Percentiles rank a stretch among this genome's conserved stretches.
Conservation (phyloP, 2,888 invertebrate species). For the Sinelater perroti region DNA sequence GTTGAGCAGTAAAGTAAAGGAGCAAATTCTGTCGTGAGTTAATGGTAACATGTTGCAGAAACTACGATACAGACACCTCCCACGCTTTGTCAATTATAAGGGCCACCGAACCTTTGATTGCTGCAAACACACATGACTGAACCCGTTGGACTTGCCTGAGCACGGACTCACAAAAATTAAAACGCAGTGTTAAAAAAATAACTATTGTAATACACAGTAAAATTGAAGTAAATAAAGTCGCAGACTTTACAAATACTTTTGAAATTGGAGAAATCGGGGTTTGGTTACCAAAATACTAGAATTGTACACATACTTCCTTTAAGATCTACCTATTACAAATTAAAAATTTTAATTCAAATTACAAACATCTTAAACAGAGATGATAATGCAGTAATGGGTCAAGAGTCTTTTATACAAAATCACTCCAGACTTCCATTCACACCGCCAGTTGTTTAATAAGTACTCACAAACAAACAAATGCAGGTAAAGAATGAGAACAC, state of each 20-base stretch:
- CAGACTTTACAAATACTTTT: conserved; percentile 27
- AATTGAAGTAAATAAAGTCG: conserved; percentile 27
- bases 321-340: conserved; percentile 29
- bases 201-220: conserved; percentile 27
- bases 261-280: neutral
- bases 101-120: no score
- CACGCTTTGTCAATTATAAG: no score
- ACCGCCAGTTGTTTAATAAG: conserved; percentile 52
- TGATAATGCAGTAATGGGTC: conserved; percentile 40
- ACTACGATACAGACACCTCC: no score
- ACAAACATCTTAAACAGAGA: conserved; percentile 37
- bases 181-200: conserved; percentile 37
- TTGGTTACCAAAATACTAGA: conserved; percentile 30
- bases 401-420: conserved; percentile 29
- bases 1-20: neutral
- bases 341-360: conserved; percentile 34
- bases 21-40: neutral
- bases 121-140: conserved; percentile 36
- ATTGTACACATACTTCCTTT: conserved; percentile 17
- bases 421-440: conserved; percentile 49
- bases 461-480: conserved; percentile 56
- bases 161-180: conserved; percentile 41
- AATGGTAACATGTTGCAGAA: conserved; percentile 15
- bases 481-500: conserved; percentile 53
- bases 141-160: conserved; percentile 48